Evolutionary conservation across 2,888 invertebrate genomes (phyloP).

Genomic region (Lutraria lutraria): DNA sequence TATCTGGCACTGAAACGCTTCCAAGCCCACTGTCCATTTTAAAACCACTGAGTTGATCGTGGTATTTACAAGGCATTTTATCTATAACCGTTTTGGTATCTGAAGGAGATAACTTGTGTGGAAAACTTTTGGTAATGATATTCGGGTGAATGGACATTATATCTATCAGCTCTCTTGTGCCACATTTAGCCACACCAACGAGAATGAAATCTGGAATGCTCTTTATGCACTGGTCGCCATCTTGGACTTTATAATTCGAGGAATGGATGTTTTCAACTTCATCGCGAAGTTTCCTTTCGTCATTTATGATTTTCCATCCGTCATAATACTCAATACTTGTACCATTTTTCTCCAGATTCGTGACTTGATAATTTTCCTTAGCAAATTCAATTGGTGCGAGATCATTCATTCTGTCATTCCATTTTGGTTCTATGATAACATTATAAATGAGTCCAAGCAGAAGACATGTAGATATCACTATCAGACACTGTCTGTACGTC

Average conservation of each 20-base stretch:
- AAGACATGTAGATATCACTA: too few relatives aligned
- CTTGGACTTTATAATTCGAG: conserved; percentile 1
- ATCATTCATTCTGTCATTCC: too few relatives aligned
- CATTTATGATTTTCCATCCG: neutral
- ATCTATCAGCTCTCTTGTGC: conserved; percentile 50
- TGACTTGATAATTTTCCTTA: too few relatives aligned
- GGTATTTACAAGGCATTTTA: conserved; percentile 96
- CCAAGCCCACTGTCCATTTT: conserved; percentile 99
- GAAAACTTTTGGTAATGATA: conserved; percentile 40
- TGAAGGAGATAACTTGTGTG: conserved; percentile 31
- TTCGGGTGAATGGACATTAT: conserved; percentile 50
- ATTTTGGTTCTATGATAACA: too few relatives aligned
- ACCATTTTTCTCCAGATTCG: too few relatives aligned
- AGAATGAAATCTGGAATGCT: conserved; percentile 46
- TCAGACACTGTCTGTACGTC: too few relatives aligned
- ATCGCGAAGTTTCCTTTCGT: neutral
- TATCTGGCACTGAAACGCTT: conserved; percentile 95
- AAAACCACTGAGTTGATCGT: conserved; percentile 96
- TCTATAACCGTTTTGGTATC: conserved; percentile 95
- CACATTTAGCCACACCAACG: conserved; percentile 42
- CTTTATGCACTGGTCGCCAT: conserved; percentile 29
- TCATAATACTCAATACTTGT: too few relatives aligned
- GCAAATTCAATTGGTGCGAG: too few relatives aligned
- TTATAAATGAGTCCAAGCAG: too few relatives aligned
- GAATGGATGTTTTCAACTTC: neutral